Percentiles rank a stretch among this genome's conserved stretches.
Evolutionary conservation across 2,113 vertebrate genomes (phyloP).

Genomic region (Amblyopsis rosae): DNA sequence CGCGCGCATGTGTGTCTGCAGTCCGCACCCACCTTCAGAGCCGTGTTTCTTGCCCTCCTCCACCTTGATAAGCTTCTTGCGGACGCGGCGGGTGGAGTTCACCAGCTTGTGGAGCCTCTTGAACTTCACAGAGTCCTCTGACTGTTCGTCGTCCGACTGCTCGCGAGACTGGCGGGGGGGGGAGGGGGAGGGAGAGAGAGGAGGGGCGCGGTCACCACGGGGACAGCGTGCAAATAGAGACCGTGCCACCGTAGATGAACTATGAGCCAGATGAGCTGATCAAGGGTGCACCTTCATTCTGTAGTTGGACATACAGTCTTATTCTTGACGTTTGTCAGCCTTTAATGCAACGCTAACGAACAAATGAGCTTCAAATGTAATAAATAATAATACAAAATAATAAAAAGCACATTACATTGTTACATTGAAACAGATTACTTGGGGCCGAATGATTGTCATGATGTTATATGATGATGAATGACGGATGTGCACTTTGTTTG

Average conservation of each 20-base stretch:
- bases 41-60: conserved; percentile 93
- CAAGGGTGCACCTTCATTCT: too few species aligned
- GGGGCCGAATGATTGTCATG: too few species aligned
- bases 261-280: too few species aligned
- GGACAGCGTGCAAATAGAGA: too few species aligned
- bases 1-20: too few species aligned
- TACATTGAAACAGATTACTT: too few species aligned
- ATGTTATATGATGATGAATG: conserved; percentile 13
- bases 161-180: conserved; percentile 86
- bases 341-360: too few species aligned
- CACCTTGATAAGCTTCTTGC: conserved; percentile 96
- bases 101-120: conserved; percentile 97
- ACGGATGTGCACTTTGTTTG: conserved; percentile 34
- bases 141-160: conserved; percentile 94
- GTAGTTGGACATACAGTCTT: too few species aligned
- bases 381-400: too few species aligned
- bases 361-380: too few species aligned
- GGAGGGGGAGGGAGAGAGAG: conserved; percentile 19
- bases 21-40: conserved; percentile 82
- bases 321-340: too few species aligned
- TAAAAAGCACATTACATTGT: neutral
- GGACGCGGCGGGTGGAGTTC: conserved; percentile 94
- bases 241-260: too few species aligned
- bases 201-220: neutral
- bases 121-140: conserved; percentile 96